A percentile compares a stretch with the other conserved stretches of the same genome.
Conservation (phyloP, 2,113 vertebrate genomes). For the Ahaetulla prasina region DNA sequence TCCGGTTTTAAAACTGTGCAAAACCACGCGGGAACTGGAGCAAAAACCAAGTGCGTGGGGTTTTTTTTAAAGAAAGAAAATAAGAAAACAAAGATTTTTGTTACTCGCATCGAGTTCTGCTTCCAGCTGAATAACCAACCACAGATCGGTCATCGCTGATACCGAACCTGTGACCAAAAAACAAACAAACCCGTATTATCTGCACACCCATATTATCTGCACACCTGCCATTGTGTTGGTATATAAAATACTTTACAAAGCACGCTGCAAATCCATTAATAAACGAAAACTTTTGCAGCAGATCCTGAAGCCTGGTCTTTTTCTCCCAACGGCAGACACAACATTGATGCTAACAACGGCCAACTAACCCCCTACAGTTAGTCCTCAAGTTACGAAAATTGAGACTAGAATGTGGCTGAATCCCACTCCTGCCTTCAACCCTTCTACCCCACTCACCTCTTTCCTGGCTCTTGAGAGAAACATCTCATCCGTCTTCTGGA, state of each 20-base stretch:
- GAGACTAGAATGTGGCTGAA: background rate
- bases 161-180: background rate
- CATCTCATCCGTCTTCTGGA: slow-evolving; percentile 82
- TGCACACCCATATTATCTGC: background rate
- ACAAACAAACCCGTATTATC: background rate
- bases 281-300: background rate
- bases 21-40: background rate
- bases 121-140: background rate
- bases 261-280: background rate
- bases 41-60: background rate
- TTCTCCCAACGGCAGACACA: background rate
- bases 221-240: background rate
- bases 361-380: background rate
- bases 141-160: background rate
- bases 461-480: slow-evolving; percentile 85
- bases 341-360: background rate
- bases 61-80: background rate
- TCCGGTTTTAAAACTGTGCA: background rate
- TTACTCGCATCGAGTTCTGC: background rate
- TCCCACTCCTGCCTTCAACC: background rate
- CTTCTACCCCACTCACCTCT: slow-evolving; percentile 74
- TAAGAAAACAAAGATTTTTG: background rate
- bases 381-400: background rate
- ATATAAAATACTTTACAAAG: background rate
- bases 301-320: background rate